Conservation (phyloP, 2,888 invertebrate species). For the Stenodera caucasica region DNA sequence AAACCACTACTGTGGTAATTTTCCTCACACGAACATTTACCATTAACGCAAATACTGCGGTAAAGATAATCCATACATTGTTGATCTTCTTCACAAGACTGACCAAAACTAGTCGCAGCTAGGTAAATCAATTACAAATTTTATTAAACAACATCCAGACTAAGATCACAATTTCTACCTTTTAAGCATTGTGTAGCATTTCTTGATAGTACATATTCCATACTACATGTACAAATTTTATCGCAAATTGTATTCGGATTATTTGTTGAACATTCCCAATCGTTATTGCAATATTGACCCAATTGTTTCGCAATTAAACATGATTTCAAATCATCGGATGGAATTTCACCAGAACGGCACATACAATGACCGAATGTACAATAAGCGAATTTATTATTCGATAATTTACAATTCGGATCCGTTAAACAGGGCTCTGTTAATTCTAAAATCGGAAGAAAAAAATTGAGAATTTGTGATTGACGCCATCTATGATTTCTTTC, state of each 20-base stretch:
- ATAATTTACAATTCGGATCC: slow-evolving; percentile 46
- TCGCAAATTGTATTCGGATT: slow-evolving; percentile 43
- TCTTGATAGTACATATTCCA: slow-evolving; percentile 44
- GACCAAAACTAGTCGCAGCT: slow-evolving; percentile 48
- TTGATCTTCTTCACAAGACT: slow-evolving; percentile 45
- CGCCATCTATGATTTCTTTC: no score
- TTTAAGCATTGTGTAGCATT: slow-evolving; percentile 45
- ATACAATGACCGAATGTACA: slow-evolving; percentile 47
- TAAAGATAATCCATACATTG: slow-evolving; percentile 48
- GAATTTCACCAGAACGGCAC: slow-evolving; percentile 43
- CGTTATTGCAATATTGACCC: slow-evolving; percentile 43
- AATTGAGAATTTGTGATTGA: neutral
- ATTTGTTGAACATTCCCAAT: slow-evolving; percentile 44
- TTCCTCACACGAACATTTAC: slow-evolving; percentile 43
- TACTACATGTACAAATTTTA: slow-evolving; percentile 46
- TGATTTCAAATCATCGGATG: slow-evolving; percentile 37
- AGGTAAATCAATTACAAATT: neutral
- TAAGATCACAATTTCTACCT: slow-evolving; percentile 39
- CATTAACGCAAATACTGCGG: slow-evolving; percentile 38
- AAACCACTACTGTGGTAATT: slow-evolving; percentile 43
- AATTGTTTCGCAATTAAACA: slow-evolving; percentile 43
- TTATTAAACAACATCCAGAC: no score
- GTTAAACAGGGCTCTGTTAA: slow-evolving; percentile 44
- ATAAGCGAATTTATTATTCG: slow-evolving; percentile 41
- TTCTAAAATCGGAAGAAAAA: no score